Conservation (phyloP, 2,113 vertebrate species). For the Plotosus lineatus region DNA sequence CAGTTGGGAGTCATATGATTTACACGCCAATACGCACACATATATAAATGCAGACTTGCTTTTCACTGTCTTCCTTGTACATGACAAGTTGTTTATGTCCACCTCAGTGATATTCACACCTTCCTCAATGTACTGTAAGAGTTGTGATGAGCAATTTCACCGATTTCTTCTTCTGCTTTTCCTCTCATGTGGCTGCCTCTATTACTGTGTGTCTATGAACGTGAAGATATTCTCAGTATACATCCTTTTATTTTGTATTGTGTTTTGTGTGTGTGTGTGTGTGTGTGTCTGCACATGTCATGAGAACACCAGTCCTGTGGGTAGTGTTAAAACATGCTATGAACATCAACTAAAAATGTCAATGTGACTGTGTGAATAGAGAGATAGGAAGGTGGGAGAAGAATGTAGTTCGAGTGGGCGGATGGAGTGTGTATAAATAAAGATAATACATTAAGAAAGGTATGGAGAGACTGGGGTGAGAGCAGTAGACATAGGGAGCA, state of each 20-base stretch:
- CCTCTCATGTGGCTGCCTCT: background rate
- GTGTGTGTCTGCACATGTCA: slow-evolving; percentile 33
- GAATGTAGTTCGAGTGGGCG: background rate
- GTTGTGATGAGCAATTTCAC: background rate
- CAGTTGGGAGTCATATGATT: background rate
- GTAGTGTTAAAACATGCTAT: slow-evolving; percentile 62
- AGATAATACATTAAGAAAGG: no score
- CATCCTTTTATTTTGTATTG: background rate
- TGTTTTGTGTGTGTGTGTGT: slow-evolving; percentile 27
- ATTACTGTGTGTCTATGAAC: background rate
- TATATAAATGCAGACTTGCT: background rate
- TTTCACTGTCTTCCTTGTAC: no score
- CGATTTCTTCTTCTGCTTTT: background rate
- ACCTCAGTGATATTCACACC: background rate
- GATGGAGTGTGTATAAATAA: slow-evolving; percentile 8
- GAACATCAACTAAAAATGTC: slow-evolving; percentile 68
- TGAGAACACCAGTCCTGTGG: slow-evolving; percentile 64
- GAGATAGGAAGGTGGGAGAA: background rate
- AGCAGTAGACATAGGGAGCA: background rate
- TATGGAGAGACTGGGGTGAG: slow-evolving; percentile 15
- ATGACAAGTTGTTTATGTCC: background rate
- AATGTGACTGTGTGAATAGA: slow-evolving; percentile 56
- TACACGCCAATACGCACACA: background rate
- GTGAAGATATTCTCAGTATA: background rate
- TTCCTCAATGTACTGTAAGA: background rate